Conservation (phyloP, 2,888 invertebrate species). For the Volucella bombylans region DNA sequence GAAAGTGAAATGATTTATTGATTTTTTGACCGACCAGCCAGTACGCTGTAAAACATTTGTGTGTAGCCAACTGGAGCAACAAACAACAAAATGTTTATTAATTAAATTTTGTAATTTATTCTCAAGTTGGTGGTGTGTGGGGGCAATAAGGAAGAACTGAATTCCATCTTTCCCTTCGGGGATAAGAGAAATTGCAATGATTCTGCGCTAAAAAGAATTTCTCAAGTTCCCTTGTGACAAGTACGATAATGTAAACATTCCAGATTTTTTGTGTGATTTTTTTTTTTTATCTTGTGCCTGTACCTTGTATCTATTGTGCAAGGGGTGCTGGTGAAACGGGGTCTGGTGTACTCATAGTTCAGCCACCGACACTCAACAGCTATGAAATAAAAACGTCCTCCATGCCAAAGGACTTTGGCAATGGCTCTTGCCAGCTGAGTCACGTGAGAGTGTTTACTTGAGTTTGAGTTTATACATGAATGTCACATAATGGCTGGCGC, state of each 20-base stretch:
- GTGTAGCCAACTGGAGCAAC: slow-evolving; percentile 29
- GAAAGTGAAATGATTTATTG: slow-evolving; percentile 69
- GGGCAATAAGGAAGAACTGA: slow-evolving; percentile 29
- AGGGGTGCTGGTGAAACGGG: slow-evolving; percentile 21
- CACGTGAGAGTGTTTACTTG: slow-evolving; percentile 52
- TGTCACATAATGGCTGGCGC: slow-evolving; percentile 42
- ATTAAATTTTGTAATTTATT: slow-evolving; percentile 56
- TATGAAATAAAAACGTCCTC: slow-evolving; percentile 35
- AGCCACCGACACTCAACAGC: slow-evolving; percentile 1
- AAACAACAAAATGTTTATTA: slow-evolving; percentile 52
- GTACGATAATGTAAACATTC: slow-evolving; percentile 56
- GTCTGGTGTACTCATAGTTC: not conserved
- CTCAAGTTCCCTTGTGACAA: slow-evolving; percentile 41
- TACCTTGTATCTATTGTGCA: slow-evolving; percentile 53
- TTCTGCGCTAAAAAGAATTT: slow-evolving; percentile 65
- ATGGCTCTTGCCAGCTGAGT: slow-evolving; percentile 61
- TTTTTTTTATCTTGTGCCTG: not conserved
- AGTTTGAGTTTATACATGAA: slow-evolving; percentile 37
- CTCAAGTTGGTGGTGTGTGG: slow-evolving; percentile 39
- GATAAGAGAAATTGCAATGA: slow-evolving; percentile 50
- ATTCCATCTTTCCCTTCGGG: slow-evolving; percentile 30
- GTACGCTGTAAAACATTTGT: not conserved
- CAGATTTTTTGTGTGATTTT: slow-evolving; percentile 21
- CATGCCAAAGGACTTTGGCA: slow-evolving; percentile 60
- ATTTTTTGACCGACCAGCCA: slow-evolving; percentile 34